Evolutionary conservation across 2,797 vertebrate species (phyloP).

Genomic region (Crypturellus tataupa): DNA sequence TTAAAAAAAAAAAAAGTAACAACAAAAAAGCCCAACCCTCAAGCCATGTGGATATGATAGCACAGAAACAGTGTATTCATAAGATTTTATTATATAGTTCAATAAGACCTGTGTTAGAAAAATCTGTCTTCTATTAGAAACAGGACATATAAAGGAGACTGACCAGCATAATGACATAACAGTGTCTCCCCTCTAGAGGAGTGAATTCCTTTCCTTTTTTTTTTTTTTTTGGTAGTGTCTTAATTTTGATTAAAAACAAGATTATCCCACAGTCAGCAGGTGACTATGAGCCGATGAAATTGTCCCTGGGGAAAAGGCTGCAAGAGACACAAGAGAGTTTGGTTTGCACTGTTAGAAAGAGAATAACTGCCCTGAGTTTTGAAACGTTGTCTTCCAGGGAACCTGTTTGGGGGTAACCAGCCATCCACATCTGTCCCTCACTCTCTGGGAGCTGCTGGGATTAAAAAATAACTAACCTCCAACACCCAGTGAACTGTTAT

Average conservation of each 20-base stretch:
- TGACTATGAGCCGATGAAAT: background rate
- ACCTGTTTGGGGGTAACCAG: background rate
- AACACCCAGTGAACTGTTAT: background rate
- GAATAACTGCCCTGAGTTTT: background rate
- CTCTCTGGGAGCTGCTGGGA: background rate
- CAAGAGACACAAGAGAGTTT: background rate
- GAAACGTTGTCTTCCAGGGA: background rate
- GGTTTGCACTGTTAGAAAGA: background rate
- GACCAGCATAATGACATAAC: background rate
- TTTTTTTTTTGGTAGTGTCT: background rate
- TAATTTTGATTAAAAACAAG: background rate
- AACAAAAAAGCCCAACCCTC: background rate
- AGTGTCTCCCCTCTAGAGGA: background rate
- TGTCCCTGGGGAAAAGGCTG: background rate
- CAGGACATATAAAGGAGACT: background rate
- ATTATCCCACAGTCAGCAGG: background rate
- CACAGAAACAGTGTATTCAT: background rate
- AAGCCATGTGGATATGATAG: background rate
- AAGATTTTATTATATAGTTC: background rate
- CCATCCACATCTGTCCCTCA: background rate
- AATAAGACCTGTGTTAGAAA: accelerated
- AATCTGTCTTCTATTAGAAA: background rate
- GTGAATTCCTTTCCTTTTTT: background rate
- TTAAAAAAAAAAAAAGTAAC: background rate
- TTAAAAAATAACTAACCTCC: background rate